These are phyloP conservation scores for Spatula versicolor DNA, from an alignment of 2,797 vertebrate genomes.

Conservation along the genomic window DNA sequence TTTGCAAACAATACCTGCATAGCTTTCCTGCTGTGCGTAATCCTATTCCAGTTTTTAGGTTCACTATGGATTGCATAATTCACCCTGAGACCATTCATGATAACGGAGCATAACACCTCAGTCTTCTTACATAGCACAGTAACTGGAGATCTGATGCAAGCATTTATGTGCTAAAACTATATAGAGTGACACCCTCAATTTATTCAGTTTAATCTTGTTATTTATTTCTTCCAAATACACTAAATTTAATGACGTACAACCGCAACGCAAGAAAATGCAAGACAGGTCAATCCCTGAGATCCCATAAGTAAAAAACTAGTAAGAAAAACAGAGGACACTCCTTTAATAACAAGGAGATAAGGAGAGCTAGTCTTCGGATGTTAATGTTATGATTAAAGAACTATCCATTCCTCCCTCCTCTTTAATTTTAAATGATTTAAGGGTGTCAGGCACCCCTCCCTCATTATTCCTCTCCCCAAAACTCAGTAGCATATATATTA, in stretches of 20 bases:
- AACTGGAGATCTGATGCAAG: background rate
- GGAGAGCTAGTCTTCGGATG: background rate
- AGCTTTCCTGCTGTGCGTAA: background rate
- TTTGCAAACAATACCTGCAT: background rate
- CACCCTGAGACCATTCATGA: background rate
- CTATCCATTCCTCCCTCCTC: background rate
- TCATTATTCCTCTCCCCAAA: background rate
- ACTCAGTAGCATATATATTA: background rate
- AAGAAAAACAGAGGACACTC: background rate
- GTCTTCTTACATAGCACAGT: background rate
- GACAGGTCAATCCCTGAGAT: background rate
- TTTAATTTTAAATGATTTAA: background rate
- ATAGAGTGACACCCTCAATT: background rate
- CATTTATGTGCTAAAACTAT: background rate
- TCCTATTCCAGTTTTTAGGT: background rate
- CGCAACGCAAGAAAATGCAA: background rate
- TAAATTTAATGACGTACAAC: background rate
- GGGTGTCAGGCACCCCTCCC: background rate
- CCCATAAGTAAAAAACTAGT: fast-evolving
- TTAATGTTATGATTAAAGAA: background rate
- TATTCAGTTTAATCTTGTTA: background rate
- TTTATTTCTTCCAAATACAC: background rate
- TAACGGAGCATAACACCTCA: background rate
- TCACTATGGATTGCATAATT: background rate
- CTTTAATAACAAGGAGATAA: background rate